These are phyloP conservation scores for Lasioglossum zephyrum DNA, from an alignment of 2,888 invertebrate genomes.

Conservation along the genomic window DNA sequence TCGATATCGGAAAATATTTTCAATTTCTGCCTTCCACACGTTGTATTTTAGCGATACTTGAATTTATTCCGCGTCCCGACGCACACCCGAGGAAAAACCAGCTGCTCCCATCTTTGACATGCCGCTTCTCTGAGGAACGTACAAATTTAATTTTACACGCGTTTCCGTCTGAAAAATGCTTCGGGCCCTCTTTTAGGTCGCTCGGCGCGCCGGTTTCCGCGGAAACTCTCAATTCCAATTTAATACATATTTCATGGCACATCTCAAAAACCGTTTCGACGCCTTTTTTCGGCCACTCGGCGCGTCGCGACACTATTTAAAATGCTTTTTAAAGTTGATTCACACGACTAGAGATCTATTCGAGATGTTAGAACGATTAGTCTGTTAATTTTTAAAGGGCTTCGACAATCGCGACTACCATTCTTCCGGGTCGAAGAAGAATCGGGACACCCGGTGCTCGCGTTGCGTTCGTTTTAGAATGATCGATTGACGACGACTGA, in stretches of 20 bases:
- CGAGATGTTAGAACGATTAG: too few species aligned
- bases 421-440: neutral
- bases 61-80: neutral
- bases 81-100: neutral
- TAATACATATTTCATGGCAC: neutral
- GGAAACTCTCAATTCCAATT: neutral
- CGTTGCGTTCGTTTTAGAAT: constrained; percentile 64
- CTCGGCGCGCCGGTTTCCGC: neutral
- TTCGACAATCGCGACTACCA: too few species aligned
- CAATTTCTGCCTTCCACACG: too few species aligned
- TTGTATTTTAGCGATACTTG: neutral
- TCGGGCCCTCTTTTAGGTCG: neutral
- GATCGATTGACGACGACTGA: constrained; percentile 58
- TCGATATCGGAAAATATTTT: neutral
- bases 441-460: constrained; percentile 22
- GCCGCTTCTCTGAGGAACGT: neutral
- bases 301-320: neutral
- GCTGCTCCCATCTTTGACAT: neutral
- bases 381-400: neutral
- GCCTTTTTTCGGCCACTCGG: neutral
- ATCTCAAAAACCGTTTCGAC: neutral
- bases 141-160: constrained; percentile 4
- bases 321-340: neutral
- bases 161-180: neutral
- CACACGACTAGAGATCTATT: neutral